Base-by-base conservation (phyloP, 2,888 invertebrate genomes). In the Agriopis leucophaearia region DNA sequence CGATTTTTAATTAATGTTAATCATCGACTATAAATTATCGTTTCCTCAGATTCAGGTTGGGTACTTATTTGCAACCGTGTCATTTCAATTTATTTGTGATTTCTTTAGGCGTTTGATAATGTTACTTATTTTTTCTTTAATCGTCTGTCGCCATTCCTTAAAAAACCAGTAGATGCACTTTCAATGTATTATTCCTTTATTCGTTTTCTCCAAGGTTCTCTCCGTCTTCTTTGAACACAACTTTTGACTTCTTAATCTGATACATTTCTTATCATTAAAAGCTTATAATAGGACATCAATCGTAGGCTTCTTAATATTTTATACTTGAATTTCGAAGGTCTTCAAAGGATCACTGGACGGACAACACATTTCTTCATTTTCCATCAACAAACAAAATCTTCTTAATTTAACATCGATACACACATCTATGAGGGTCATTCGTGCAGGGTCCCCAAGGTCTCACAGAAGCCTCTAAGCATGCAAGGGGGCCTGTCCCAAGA, bases 391-490 rank as follows among this genome's bases (percentile, higher is more conserved):
- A 57, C 35, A 73, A 69, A 63, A 65, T 71, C 69, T 72, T 76
- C 72, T 72, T 74, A 78, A 74, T 75, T 73, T 72, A 84, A 87
- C 84, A 86, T 83, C 78, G 76, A 85, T 79, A 87, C 82, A 91
- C 81, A 91, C 86, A 91, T 89, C 88, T 91, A 91, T 87, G 78
- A 79, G 85, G 83, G 71, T 65, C 27, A 58, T 85, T 89, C 91
- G 92, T 92, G 92, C 92, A 87, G 84, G 83, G 81, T 85, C 86
- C 85, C 85, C 81, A 87, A 85, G 79, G 79, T 82, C 83, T 88
- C 89, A 91, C 91, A 92, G 80, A 92, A 92, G 92, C 92, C 85
- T 84, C 92, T 93, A 93, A 88, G 81, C 93, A 93, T 93, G 93
- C 93, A 92, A 88, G 90, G 89, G 89, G 90, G 87, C 86, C 90